Conservation (phyloP, 2,797 vertebrate species). For the Emys orbicularis region DNA sequence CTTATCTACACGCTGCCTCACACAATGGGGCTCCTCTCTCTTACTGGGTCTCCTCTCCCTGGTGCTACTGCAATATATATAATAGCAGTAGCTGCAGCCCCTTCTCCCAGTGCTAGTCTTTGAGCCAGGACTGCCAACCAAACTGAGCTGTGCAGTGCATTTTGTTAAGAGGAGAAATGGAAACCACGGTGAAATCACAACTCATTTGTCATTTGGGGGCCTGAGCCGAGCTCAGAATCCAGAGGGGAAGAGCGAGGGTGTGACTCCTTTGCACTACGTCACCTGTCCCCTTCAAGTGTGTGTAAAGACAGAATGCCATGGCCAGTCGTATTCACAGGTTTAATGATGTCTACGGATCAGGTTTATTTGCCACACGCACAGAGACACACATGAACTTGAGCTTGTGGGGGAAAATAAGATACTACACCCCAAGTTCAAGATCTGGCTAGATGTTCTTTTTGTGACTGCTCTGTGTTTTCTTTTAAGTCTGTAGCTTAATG, state of each 20-base stretch:
- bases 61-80: not conserved
- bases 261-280: fast-evolving
- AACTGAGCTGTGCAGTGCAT: not conserved
- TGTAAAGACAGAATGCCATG: not conserved
- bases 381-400: not conserved
- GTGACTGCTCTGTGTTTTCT: not conserved
- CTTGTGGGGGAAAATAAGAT: not conserved
- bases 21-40: not conserved
- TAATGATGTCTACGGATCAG: not conserved
- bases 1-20: fast-evolving
- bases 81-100: not conserved
- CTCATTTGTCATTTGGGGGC: not conserved
- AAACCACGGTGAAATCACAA: not conserved
- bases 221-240: not conserved
- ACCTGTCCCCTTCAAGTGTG: not conserved
- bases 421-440: not conserved
- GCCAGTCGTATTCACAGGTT: not conserved
- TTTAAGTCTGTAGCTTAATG: not conserved
- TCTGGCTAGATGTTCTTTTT: not conserved
- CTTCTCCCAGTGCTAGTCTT: not conserved
- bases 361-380: not conserved
- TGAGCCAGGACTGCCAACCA: not conserved
- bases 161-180: not conserved
- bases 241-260: not conserved
- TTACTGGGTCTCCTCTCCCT: not conserved